Base-by-base conservation (phyloP, 2,888 invertebrate genomes). In the Epirrhoe tristata region DNA sequence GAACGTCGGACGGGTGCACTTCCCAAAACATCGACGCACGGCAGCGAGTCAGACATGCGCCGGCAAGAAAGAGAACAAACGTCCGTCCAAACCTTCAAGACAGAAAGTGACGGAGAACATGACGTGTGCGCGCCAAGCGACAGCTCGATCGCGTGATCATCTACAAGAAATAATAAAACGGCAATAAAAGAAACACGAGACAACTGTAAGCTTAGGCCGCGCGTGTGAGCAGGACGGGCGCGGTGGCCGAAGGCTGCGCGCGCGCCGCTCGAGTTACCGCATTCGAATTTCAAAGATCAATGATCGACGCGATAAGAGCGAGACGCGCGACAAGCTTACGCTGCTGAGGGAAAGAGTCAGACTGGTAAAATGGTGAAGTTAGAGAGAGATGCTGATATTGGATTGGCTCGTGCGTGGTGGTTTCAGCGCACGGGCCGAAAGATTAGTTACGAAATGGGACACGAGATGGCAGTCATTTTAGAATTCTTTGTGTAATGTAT, bases 11-110 rank as follows among this genome's bases (percentile, higher is more conserved):
- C 94, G 92, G 93, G 93, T 93, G 94, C 93, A 93, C 93, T 93
- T 94, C 94, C 94, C 94, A 94, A 94, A 94, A 94, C 93, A 93
- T 92, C 93, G 91, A 88, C 91, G 92, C 92, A 92, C 92, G 91
- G 91, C 93, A 91, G 91, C 92, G 85, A 85, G 86, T 81, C 84
- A 87, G 90, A 91, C 92, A 89, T 89, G 90, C 90, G 91, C 90
- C 89, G 86, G 78, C 70, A 70, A 59, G 76, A 90, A 76, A 70
- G 88, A 86, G 87, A 91, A 54, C 59, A 76, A 77, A 68, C 54
- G 86, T 81, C 63, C 71, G 12, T 52, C 54, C 31, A 39, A 53
- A n/a, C 55, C 46, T 7, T 1, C 58, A 24, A 5, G 72, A 12
- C 31, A 76, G 80, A 92, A 59, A 73, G 73, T 73, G 90, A 90